Evolutionary conservation across 2,113 vertebrate species (phyloP).

Genomic region (Eira barbara): DNA sequence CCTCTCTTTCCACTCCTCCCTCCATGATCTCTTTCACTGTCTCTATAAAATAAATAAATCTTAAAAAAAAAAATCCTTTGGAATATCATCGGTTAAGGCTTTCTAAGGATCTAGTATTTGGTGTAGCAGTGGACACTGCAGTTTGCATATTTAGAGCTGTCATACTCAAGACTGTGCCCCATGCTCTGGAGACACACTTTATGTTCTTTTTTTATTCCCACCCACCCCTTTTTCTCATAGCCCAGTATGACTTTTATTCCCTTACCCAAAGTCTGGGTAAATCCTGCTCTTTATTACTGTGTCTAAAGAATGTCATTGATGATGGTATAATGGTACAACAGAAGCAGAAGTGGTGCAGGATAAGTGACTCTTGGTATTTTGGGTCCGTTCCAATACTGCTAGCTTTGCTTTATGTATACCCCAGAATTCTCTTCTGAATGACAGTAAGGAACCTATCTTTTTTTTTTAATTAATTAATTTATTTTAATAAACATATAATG

Average conservation of each 20-base stretch:
- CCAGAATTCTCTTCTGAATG: not conserved
- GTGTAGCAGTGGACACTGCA: not conserved
- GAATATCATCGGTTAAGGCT: not conserved
- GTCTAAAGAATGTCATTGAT: not conserved
- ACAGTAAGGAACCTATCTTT: not conserved
- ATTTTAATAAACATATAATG: too few relatives aligned
- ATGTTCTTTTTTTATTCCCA: not conserved
- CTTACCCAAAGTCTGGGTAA: not conserved
- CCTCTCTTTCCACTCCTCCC: not conserved
- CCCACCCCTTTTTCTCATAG: not conserved
- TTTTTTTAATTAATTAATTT: not conserved
- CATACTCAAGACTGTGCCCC: not conserved
- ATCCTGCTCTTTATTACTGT: not conserved
- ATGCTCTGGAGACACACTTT: not conserved
- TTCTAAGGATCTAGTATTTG: not conserved
- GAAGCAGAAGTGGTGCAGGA: not conserved
- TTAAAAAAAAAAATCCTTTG: not conserved
- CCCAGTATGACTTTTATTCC: not conserved
- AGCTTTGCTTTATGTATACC: not conserved
- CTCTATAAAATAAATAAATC: not conserved
- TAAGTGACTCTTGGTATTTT: not conserved
- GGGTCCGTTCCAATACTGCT: not conserved
- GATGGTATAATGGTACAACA: not conserved
- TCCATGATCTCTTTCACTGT: not conserved
- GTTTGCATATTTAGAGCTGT: not conserved